Evolutionary conservation across 2,888 invertebrate genomes (phyloP), one percentile per base, ranked within the genome.

Genomic region (Thumatha senex): DNA sequence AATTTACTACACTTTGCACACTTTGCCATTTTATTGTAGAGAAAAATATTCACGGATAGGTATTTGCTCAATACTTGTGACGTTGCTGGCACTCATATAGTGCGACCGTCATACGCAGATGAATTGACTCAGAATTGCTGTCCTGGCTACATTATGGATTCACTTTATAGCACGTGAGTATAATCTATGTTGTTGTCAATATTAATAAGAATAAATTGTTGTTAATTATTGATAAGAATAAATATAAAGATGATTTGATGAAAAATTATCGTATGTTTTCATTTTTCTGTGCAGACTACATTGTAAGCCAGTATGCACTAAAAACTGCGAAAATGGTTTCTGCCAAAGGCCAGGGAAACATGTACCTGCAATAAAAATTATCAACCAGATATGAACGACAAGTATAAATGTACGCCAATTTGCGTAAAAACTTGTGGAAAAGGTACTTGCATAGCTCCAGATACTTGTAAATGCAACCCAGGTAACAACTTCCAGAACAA

Each of bases 211-310:
- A n/a, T n/a, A n/a, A n/a, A n/a, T n/a, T n/a, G n/a, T n/a, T n/a
- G n/a, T n/a, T n/a, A n/a, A n/a, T n/a, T n/a, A 1, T 30, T 15
- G 45, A 38, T 46, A 45, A 45, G 39, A 46, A 13, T 39, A 46
- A 39, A 36, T 30, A 41, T 45, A 40, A 35, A 15, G 29, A 14
- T 40, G 30, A 10, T n/a, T 35, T 14, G n/a, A 9, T 29, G 11
- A 11, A 12, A 35, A 36, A 14, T 24, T 4, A 24, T 24, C 5
- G 2, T 24, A 24, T 24, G 18, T 15, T n/a, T 35, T 35, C 11
- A 34, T 34, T 30, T 36, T 46, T 35, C 29, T 31, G n/a, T 51
- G 30, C 42, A 55, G 55, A 41, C 12, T 40, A 7, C 10, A 10
- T 3, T 38, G 38, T 14, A 15, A 15, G 1, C 38, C 38, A 2